Percentiles rank a stretch among this genome's conserved stretches.
These are phyloP conservation scores for Pseudomyrmex pallidus DNA, from an alignment of 1,140 invertebrate species.

Conservation along the genomic window DNA sequence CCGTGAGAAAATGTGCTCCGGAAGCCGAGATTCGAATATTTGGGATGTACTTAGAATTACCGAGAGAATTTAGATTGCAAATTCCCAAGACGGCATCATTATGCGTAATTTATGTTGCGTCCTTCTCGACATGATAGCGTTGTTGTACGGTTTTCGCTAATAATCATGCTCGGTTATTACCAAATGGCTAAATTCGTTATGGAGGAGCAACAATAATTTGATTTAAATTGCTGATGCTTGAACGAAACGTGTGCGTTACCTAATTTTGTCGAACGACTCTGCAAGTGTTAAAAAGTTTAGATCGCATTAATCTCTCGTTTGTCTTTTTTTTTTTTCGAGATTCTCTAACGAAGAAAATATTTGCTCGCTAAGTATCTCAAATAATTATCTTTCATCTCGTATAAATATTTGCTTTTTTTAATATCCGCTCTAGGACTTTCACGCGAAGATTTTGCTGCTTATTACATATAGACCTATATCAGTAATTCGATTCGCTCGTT, in stretches of 20 bases:
- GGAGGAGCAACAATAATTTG: conserved; percentile 45
- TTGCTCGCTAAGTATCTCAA: neutral
- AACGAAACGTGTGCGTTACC: neutral
- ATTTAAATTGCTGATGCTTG: conserved; percentile 51
- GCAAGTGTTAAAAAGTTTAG: neutral
- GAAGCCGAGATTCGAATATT: conserved; percentile 37
- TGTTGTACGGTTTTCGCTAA: conserved; percentile 44
- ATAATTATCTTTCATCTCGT: neutral
- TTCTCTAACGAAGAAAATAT: no score
- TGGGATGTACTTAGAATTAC: neutral
- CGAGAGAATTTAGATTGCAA: conserved; percentile 38
- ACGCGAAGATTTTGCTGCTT: neutral
- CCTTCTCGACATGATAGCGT: conserved; percentile 45
- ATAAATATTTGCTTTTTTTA: neutral
- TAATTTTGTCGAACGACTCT: neutral
- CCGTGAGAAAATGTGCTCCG: conserved; percentile 29
- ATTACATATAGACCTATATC: neutral
- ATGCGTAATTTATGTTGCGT: conserved; percentile 55
- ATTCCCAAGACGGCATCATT: conserved; percentile 45
- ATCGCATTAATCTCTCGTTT: no score
- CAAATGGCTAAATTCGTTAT: conserved; percentile 43
- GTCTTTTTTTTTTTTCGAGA: no score
- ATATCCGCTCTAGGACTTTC: neutral
- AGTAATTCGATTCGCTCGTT: neutral
- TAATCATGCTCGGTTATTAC: conserved; percentile 41